Conservation (phyloP, 92 coral and sea anemone genomes). For the Pocillopora meandrina region DNA sequence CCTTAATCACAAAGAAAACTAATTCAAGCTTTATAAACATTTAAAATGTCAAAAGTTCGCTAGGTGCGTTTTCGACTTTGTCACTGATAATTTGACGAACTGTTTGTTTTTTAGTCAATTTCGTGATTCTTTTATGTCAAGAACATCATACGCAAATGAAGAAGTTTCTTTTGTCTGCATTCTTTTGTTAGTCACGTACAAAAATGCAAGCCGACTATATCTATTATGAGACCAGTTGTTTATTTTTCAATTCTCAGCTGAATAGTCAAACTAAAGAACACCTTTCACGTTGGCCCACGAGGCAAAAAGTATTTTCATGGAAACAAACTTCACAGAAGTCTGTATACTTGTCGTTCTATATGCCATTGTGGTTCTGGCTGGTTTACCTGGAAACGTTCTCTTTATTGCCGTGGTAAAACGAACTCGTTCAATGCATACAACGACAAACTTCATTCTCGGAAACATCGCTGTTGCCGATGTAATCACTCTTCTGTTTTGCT, state of each 20-base stretch:
- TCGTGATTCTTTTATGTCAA: background rate
- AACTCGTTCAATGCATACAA: conserved; percentile 60
- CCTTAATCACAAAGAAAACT: too few species aligned
- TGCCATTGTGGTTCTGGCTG: conserved; percentile 45
- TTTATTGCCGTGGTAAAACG: conserved; percentile 60
- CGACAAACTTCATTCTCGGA: conserved; percentile 64
- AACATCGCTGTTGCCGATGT: conserved; percentile 73
- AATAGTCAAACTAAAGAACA: too few species aligned
- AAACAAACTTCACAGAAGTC: background rate
- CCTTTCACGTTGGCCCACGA: too few species aligned
- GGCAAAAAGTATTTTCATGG: background rate
- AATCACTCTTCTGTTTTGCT: conserved; percentile 49
- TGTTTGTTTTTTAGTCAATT: background rate
- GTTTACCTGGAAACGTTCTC: conserved; percentile 65
- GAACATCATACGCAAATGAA: background rate
- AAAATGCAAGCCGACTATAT: too few species aligned
- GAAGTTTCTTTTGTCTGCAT: background rate
- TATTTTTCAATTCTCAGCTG: too few species aligned
- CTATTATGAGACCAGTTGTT: too few species aligned
- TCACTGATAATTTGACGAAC: background rate
- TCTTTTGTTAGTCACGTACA: background rate
- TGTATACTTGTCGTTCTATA: conserved; percentile 38
- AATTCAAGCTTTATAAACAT: too few species aligned
- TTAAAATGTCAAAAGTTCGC: background rate
- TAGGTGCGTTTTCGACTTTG: background rate